Evolutionary conservation across 2,888 invertebrate species (phyloP).

Genomic region (Spilarctia lutea): DNA sequence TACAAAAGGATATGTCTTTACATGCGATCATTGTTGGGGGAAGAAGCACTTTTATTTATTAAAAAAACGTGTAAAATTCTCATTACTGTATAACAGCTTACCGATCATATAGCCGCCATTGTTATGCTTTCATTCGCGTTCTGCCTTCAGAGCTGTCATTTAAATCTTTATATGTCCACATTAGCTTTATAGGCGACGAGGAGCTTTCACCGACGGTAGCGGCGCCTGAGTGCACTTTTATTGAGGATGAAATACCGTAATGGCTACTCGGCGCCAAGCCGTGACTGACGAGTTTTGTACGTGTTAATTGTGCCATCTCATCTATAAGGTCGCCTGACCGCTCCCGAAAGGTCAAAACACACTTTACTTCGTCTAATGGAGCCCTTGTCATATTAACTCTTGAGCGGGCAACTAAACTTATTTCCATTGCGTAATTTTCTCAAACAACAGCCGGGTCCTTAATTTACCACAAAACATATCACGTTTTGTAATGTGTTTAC

Average conservation of each 20-base stretch:
- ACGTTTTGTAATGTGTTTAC: slow-evolving; percentile 14
- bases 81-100: slow-evolving; percentile 20
- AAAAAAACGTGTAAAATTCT: background rate
- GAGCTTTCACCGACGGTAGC: slow-evolving; percentile 74
- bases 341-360: slow-evolving; percentile 53
- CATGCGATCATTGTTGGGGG: slow-evolving; percentile 22
- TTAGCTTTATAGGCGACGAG: slow-evolving; percentile 81
- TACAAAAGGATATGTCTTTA: slow-evolving; percentile 32
- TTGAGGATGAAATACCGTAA: slow-evolving; percentile 83
- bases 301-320: slow-evolving; percentile 77
- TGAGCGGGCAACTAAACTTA: slow-evolving; percentile 35
- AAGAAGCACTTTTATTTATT: slow-evolving; percentile 23
- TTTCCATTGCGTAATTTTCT: slow-evolving; percentile 28
- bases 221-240: slow-evolving; percentile 83
- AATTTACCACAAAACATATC: background rate
- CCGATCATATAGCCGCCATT: slow-evolving; percentile 24
- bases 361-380: slow-evolving; percentile 47
- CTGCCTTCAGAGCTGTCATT: slow-evolving; percentile 66
- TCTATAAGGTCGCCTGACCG: slow-evolving; percentile 58
- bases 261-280: slow-evolving; percentile 79
- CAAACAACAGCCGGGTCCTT: background rate
- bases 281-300: slow-evolving; percentile 79
- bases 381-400: slow-evolving; percentile 46
- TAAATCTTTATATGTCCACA: slow-evolving; percentile 83
- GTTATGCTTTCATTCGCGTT: slow-evolving; percentile 42